These are phyloP conservation scores for Parnassius apollo DNA, from an alignment of 2,888 invertebrate genomes.

Conservation along the genomic window DNA sequence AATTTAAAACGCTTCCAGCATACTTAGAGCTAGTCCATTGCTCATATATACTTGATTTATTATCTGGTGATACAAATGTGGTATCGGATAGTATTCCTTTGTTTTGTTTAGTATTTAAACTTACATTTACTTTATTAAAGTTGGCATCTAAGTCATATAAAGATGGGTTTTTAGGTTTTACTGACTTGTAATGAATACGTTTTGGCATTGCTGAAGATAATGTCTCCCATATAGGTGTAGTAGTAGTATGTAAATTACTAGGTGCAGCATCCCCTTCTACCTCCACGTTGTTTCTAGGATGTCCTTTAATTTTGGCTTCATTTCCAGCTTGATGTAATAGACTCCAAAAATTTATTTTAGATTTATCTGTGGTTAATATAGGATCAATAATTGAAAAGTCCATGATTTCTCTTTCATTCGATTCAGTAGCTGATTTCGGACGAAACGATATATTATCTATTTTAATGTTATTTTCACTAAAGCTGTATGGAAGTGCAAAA, in stretches of 20 bases:
- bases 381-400: conserved; percentile 35
- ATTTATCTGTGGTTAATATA: conserved; percentile 27
- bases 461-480: conserved; percentile 49
- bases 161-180: conserved; percentile 33
- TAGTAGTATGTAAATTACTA: conserved; percentile 27
- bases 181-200: conserved; percentile 36
- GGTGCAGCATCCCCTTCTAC: conserved; percentile 32
- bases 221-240: conserved; percentile 51
- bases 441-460: conserved; percentile 32
- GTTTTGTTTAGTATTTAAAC: conserved; percentile 14
- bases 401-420: conserved; percentile 45
- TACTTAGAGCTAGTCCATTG: conserved; percentile 68
- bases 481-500: conserved; percentile 44
- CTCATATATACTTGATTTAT: conserved; percentile 55
- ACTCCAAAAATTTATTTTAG: conserved; percentile 47
- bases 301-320: conserved; percentile 39
- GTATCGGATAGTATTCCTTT: conserved; percentile 43
- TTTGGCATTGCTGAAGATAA: conserved; percentile 48
- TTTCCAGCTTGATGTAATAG: conserved; percentile 40
- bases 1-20: conserved; percentile 63
- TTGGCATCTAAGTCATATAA: conserved; percentile 30
- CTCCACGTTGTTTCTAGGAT: conserved; percentile 24
- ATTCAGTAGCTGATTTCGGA: conserved; percentile 28
- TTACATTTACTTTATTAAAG: conserved; percentile 25
- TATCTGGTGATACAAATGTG: conserved; percentile 51